Evolutionary conservation across 1,140 invertebrate species (phyloP), one percentile per base, ranked within the genome.

Genomic region (Lepidurus arcticus): DNA sequence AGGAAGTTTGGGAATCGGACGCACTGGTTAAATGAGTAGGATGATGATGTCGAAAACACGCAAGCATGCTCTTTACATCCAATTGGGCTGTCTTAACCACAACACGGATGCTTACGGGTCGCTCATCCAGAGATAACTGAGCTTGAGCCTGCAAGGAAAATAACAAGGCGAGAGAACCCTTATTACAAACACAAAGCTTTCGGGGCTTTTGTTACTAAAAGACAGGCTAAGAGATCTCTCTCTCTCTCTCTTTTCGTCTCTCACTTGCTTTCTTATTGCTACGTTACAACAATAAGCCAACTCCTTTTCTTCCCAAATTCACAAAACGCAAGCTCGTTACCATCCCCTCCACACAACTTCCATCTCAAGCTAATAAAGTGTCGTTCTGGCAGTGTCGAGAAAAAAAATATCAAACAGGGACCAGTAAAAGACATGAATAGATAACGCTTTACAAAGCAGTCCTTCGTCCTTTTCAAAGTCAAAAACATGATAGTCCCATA

Each of bases 151-250:
- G 26, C n/a, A 83, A 76, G 7, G 65, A 74, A 13, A 81, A 82
- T 10, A 78, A 79, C 45, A 79, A 82, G 0, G 83, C 82, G 79
- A 82, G 34, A 34, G 82, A 10, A 76, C 80, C 77, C 77, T 80
- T 47, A 81, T 83, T 34, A 81, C 80, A 3, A 79, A 81, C 26
- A 81, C 82, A 24, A 10, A 78, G 7, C 65, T 80, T 4, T 76
- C 75, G 21, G 26, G 47, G 34, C 78, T 77, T 10, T 79, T 79
- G 78, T 81, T 82, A 78, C 79, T 42, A 34, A 26, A 34, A n/a
- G 74, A 44, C 44, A 45, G 21, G 16, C 75, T 80, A 34, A 42
- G 11, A 26, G 42, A 42, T 73, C 21, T 73, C 26, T 78, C 80
- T 78, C 44, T 79, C 42, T 47, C 11, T 79, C 45, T 73, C 76